Conservation (phyloP, 2,888 invertebrate genomes). For the Coenonympha glycerion region DNA sequence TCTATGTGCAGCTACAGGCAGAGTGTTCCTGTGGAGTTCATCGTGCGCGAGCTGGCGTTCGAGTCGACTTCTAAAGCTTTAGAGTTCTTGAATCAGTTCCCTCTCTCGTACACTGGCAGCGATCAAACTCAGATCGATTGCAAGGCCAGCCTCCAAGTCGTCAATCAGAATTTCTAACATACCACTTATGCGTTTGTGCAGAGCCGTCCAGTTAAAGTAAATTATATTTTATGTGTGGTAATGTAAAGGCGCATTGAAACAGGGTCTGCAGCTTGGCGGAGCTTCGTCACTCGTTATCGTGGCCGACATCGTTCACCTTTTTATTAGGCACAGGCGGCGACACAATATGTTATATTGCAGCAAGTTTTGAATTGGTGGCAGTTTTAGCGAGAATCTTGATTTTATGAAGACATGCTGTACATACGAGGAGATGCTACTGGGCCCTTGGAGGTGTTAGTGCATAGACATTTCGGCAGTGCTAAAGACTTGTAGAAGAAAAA, state of each 20-base stretch:
- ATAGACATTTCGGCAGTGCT: constrained; percentile 31
- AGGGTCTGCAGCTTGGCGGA: constrained; percentile 35
- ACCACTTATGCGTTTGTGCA: constrained; percentile 46
- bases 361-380: constrained; percentile 29
- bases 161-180: constrained; percentile 73
- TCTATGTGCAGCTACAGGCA: constrained; percentile 93
- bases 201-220: constrained; percentile 54
- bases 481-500: constrained; percentile 26
- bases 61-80: constrained; percentile 86
- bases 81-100: constrained; percentile 90
- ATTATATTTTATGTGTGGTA: constrained; percentile 56
- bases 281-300: constrained; percentile 35
- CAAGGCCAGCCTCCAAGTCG: constrained; percentile 83
- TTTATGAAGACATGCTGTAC: constrained; percentile 26
- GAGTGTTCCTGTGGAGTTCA: constrained; percentile 89
- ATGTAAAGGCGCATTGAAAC: constrained; percentile 53
- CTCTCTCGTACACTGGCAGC: constrained; percentile 82
- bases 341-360: constrained; percentile 41
- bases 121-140: constrained; percentile 89
- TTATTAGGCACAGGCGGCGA: constrained; percentile 56
- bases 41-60: constrained; percentile 92
- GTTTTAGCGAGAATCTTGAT: constrained; percentile 23
- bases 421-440: constrained; percentile 13
- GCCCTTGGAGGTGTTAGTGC: constrained; percentile 25
- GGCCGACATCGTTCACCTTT: constrained; percentile 41